Percentiles rank a stretch among this genome's conserved stretches.
Conservation (phyloP, 2,797 vertebrate genomes). For the Fundulus diaphanus region DNA sequence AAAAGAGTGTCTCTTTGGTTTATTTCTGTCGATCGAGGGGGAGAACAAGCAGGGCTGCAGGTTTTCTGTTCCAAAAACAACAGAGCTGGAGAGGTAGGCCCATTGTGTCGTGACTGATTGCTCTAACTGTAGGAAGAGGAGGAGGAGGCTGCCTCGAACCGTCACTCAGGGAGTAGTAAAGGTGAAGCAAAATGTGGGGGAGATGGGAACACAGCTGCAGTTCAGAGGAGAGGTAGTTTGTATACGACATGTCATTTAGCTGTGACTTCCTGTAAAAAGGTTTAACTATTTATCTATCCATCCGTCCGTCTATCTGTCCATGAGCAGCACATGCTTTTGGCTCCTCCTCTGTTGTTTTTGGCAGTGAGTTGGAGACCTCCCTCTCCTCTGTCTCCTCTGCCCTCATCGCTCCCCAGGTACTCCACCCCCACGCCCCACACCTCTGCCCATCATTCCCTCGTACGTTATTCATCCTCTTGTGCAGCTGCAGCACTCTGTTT, state of each 20-base stretch:
- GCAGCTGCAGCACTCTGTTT: slow-evolving; percentile 79
- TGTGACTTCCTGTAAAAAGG: slow-evolving; percentile 49
- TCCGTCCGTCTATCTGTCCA: slow-evolving; percentile 31
- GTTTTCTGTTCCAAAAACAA: slow-evolving; percentile 90
- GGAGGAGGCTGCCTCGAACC: slow-evolving; percentile 79
- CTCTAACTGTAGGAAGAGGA: slow-evolving; percentile 76
- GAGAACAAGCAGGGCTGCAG: slow-evolving; percentile 83
- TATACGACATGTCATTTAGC: slow-evolving; percentile 46
- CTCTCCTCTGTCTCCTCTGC: slow-evolving; percentile 43
- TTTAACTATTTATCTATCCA: slow-evolving; percentile 34
- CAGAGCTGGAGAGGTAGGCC: slow-evolving; percentile 81
- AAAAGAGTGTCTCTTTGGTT: slow-evolving; percentile 80
- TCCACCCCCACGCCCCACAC: slow-evolving; percentile 46
- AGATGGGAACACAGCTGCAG: slow-evolving; percentile 85
- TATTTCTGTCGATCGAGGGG: slow-evolving; percentile 87
- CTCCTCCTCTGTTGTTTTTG: slow-evolving; percentile 70
- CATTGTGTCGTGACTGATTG: slow-evolving; percentile 84
- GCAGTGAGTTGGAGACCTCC: slow-evolving; percentile 45
- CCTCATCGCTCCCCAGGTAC: slow-evolving; percentile 61
- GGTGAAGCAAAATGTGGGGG: slow-evolving; percentile 82
- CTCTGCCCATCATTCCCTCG: slow-evolving; percentile 69
- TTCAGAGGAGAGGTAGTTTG: slow-evolving; percentile 77
- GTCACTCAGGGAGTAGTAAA: slow-evolving; percentile 86
- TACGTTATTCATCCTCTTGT: slow-evolving; percentile 68
- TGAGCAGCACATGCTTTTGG: slow-evolving; percentile 47